A percentile compares a stretch with the other conserved stretches of the same genome.
Conservation (phyloP, 2,888 invertebrate genomes). For the Sinotaia quadrata region DNA sequence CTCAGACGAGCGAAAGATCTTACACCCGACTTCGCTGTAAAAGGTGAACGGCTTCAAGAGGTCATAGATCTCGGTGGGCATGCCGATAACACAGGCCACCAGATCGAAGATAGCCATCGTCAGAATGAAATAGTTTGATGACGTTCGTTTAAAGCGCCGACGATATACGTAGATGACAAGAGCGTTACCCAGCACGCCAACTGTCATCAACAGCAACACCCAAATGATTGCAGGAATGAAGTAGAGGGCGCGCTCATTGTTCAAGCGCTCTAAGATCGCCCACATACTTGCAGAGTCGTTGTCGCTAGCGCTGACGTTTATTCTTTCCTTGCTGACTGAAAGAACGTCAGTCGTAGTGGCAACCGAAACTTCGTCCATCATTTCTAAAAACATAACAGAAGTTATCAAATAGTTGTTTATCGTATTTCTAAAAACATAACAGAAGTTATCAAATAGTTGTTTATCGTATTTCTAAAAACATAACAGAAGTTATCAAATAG, state of each 20-base stretch:
- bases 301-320: background rate
- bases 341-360: background rate
- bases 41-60: conserved; percentile 58
- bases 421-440: too few relatives aligned
- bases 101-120: conserved; percentile 63
- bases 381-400: too few relatives aligned
- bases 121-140: conserved; percentile 62
- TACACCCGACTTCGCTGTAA: conserved; percentile 53
- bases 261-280: conserved; percentile 38
- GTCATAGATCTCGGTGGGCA: conserved; percentile 60
- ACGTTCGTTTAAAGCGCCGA: conserved; percentile 53
- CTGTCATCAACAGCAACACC: conserved; percentile 49
- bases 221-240: conserved; percentile 58
- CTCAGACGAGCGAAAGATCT: conserved; percentile 54
- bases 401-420: too few relatives aligned
- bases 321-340: background rate
- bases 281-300: conserved; percentile 12
- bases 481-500: too few relatives aligned
- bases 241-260: conserved; percentile 48
- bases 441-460: too few relatives aligned
- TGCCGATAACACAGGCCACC: conserved; percentile 54
- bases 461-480: too few relatives aligned
- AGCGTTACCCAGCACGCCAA: conserved; percentile 56
- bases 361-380: background rate
- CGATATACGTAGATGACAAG: conserved; percentile 58